Evolutionary conservation across 2,888 invertebrate species (phyloP).

Genomic region (Steromphala cineraria): DNA sequence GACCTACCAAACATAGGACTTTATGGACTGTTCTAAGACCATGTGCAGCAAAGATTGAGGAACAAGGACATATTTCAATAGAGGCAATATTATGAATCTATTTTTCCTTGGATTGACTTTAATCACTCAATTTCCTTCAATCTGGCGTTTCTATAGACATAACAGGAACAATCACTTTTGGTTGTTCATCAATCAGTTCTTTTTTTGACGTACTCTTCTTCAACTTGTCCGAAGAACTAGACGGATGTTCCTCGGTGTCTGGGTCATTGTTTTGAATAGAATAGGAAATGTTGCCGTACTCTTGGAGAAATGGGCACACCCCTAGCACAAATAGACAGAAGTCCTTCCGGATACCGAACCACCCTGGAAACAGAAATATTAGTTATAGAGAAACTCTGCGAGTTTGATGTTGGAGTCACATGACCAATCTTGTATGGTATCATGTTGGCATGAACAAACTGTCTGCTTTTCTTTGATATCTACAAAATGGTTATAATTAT

Average conservation of each 20-base stretch:
- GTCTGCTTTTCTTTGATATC: too few species aligned
- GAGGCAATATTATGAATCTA: too few species aligned
- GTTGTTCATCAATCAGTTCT: slow-evolving; percentile 79
- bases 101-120: too few species aligned
- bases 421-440: too few species aligned
- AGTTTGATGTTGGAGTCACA: too few species aligned
- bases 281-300: slow-evolving; percentile 98
- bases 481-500: too few species aligned
- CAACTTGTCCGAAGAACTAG: slow-evolving; percentile 20
- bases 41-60: too few species aligned
- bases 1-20: too few species aligned
- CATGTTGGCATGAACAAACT: too few species aligned
- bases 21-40: too few species aligned
- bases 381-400: too few species aligned
- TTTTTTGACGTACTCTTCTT: slow-evolving; percentile 37
- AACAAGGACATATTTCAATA: too few species aligned
- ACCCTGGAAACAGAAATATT: slow-evolving; percentile 84
- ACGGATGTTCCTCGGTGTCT: slow-evolving; percentile 35
- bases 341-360: slow-evolving; percentile 98
- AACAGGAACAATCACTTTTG: slow-evolving; percentile 61
- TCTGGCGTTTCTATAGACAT: slow-evolving; percentile 70
- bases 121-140: slow-evolving; percentile 25
- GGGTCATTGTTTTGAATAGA: slow-evolving; percentile 61
- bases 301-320: slow-evolving; percentile 94
- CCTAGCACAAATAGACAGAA: slow-evolving; percentile 97